Base-by-base conservation (phyloP, 1,140 invertebrate genomes). In the Forficula auricularia region DNA sequence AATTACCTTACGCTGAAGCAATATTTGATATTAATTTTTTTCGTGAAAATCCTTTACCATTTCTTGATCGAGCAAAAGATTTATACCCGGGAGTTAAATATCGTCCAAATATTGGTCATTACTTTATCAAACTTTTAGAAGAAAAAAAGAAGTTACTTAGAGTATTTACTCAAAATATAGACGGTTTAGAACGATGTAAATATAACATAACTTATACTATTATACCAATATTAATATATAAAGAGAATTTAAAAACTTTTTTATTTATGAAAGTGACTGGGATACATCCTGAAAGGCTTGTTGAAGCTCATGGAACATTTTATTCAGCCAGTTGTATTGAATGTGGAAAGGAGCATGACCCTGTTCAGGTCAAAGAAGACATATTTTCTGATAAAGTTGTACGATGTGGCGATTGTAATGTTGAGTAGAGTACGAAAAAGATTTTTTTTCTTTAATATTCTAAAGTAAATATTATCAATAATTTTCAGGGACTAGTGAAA, bases 11-110 rank as follows among this genome's bases (percentile, higher is more conserved):
- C 50, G 71, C 72, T 36, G 66, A 73, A 51, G 62, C 68, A 16
- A 71, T 75, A 40, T 74, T 77, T 59, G 72, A 74, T 48, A 69
- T 76, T 35, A 54, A 50, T 31, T 61, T 51, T 42, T 63, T 64
- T 44, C 45, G 53, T 19, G 43, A 48, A 44, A 57, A 67, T 47
- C 66, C 66, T 16, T 49, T 58, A 36, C 66, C 66, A n/a, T 68
- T 68, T 49, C 66, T 62, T 43, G 52, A 55, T 2, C 49, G 68
- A 33, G 65, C 65, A 12, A 61, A 63, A 49, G 60, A 66, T 42
- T 48, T 68, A 8, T 64, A 62, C 43, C 65, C 65, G 9, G 56
- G 58, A 16, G 45, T 51, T 37, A 61, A 63, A 40, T 66, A 63
- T 44, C 49, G 57, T 19, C 66, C 66, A 10, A 66, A 65, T 8